Conservation (phyloP, 2,888 invertebrate species). For the Parnassius orleans region DNA sequence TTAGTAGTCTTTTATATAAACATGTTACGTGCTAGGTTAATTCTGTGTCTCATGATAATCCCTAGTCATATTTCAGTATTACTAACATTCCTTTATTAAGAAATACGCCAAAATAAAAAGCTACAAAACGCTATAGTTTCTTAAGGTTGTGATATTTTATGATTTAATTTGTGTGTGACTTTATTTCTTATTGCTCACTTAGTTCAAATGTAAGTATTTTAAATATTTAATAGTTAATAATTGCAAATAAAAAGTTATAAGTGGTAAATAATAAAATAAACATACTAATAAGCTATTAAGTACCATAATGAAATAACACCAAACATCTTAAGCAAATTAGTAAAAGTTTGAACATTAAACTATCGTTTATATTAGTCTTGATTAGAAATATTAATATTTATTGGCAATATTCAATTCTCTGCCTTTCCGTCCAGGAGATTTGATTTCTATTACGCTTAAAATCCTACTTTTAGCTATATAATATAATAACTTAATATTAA, state of each 20-base stretch:
- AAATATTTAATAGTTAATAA: not conserved
- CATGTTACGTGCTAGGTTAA: not conserved
- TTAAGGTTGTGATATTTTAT: constrained; percentile 38
- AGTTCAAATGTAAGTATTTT: not conserved
- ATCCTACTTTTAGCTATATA: not conserved
- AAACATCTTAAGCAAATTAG: constrained; percentile 1
- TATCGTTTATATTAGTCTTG: not conserved
- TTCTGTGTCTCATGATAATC: not conserved
- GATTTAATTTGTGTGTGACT: constrained; percentile 5
- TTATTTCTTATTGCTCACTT: constrained; percentile 18
- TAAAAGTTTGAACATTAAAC: not conserved
- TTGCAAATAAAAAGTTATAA: not conserved
- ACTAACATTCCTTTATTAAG: constrained; percentile 12
- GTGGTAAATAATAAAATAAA: not conserved
- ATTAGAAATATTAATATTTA: not conserved
- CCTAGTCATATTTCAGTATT: constrained; percentile 17
- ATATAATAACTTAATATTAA: not conserved
- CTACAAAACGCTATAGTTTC: constrained; percentile 30
- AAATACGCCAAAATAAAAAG: constrained; percentile 28
- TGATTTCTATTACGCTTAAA: constrained; percentile 8
- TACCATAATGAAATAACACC: not conserved
- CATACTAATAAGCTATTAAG: not conserved
- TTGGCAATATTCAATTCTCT: constrained; percentile 11
- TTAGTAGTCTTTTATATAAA: constrained; percentile 1
- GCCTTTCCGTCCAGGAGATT: constrained; percentile 28